phyloP scores from a whole-genome alignment of 2,888 invertebrate species.

The Lasiommata megera region DNA sequence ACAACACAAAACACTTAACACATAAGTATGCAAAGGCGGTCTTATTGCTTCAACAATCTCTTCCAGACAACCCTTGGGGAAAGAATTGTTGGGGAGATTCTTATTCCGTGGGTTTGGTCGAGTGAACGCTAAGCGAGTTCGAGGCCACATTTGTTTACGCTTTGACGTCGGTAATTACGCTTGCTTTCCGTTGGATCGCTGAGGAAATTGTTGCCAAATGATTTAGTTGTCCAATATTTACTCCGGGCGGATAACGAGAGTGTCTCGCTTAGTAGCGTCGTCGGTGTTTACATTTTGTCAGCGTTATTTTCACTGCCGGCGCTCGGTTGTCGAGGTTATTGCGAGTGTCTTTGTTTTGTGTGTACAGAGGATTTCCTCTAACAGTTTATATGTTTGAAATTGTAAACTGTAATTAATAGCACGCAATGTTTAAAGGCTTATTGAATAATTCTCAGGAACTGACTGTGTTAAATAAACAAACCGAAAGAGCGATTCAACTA shows the following conservation, averaged over 20 bases:
- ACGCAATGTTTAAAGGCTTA: too few species aligned
- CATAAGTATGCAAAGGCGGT: too few species aligned
- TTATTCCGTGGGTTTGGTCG: constrained; percentile 47
- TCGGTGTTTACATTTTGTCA: constrained; percentile 27
- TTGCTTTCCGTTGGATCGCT: constrained; percentile 44
- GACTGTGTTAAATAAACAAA: too few species aligned
- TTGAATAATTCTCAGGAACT: too few species aligned
- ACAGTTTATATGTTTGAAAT: constrained; percentile 9
- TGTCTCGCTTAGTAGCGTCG: constrained; percentile 27
- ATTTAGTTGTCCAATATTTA: constrained; percentile 43
- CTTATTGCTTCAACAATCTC: too few species aligned
- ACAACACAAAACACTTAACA: too few species aligned
- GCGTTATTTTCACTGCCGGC: constrained; percentile 24
- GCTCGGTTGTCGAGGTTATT: constrained; percentile 6
- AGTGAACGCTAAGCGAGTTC: constrained; percentile 57
- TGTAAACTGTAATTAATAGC: constrained; percentile 1
- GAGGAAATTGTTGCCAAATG: constrained; percentile 58
- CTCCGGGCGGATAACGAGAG: constrained; percentile 35
- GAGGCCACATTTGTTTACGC: constrained; percentile 64
- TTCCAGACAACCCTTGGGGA: too few species aligned
- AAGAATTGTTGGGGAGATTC: background rate
- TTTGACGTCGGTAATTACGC: constrained; percentile 52
- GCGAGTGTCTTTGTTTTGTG: constrained; percentile 17
- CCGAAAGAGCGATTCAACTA: too few species aligned
- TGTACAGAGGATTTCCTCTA: constrained; percentile 23